Conservation (phyloP, 2,888 invertebrate species). For the Zhengitettix transpicula region DNA sequence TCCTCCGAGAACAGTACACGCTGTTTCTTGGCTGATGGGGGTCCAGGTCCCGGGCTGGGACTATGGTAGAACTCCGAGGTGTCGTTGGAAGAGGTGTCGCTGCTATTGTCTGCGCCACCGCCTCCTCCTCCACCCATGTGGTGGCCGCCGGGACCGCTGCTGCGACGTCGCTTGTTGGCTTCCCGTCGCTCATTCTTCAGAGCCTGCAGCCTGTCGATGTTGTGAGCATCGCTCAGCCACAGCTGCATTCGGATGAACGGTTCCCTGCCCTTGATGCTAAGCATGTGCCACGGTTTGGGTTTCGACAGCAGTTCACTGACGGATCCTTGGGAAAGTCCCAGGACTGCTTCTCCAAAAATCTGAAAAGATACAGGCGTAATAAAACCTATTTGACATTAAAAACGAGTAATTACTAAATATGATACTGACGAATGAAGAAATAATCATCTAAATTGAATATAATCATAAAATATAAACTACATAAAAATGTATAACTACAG, state of each 20-base stretch:
- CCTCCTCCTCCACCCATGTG: constrained; percentile 33
- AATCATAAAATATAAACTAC: too few species aligned
- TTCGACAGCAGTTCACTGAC: constrained; percentile 94
- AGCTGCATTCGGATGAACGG: constrained; percentile 93
- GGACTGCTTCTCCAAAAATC: constrained; percentile 93
- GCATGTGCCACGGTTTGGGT: constrained; percentile 98
- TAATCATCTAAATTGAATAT: too few species aligned
- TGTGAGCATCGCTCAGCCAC: constrained; percentile 91
- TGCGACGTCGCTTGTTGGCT: constrained; percentile 72
- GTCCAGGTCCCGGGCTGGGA: constrained; percentile 66
- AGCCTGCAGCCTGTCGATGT: constrained; percentile 82
- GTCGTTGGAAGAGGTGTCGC: constrained; percentile 75
- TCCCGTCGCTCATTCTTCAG: constrained; percentile 81
- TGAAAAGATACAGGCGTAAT: constrained; percentile 21
- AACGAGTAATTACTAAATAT: neutral
- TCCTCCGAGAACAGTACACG: constrained; percentile 94
- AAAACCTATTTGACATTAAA: neutral
- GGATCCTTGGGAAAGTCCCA: constrained; percentile 91
- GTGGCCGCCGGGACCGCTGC: constrained; percentile 23
- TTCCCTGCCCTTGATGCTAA: constrained; percentile 93
- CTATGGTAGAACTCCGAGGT: constrained; percentile 79
- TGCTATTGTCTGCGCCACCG: constrained; percentile 68
- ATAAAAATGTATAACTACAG: too few species aligned
- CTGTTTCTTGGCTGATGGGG: constrained; percentile 82
- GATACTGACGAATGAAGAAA: too few species aligned